Percentiles rank a stretch among this genome's conserved stretches.
Evolutionary conservation across 2,888 invertebrate species (phyloP).

Genomic region (Macaria notata): DNA sequence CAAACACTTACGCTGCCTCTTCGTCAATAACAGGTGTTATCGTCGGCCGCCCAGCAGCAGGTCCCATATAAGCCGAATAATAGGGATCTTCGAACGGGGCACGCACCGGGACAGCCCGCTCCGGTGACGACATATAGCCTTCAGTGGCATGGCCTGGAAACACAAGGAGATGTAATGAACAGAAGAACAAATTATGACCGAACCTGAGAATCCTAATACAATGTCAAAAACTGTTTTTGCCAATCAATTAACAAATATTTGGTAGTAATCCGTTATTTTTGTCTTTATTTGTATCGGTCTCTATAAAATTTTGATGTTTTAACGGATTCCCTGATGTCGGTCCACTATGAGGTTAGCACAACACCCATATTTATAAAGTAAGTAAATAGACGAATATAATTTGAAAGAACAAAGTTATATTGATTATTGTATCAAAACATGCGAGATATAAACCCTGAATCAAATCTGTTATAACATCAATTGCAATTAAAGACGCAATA

Average conservation of each 20-base stretch:
- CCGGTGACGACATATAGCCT: slow-evolving; percentile 95
- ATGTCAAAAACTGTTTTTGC: neutral
- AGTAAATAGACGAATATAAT: neutral
- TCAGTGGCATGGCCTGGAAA: slow-evolving; percentile 58
- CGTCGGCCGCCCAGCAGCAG: slow-evolving; percentile 84
- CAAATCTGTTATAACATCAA: too few species aligned
- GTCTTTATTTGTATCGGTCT: too few species aligned
- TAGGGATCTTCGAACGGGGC: slow-evolving; percentile 93
- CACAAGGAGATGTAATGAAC: neutral
- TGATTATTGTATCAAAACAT: too few species aligned
- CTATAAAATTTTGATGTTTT: neutral
- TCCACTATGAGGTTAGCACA: neutral
- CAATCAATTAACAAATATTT: neutral
- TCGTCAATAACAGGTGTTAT: slow-evolving; percentile 96
- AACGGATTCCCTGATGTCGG: slow-evolving; percentile 2
- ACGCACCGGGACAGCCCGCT: slow-evolving; percentile 85
- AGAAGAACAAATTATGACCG: neutral
- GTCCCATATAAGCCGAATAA: slow-evolving; percentile 89
- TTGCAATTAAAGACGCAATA: too few species aligned
- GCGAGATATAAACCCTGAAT: too few species aligned
- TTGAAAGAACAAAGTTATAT: too few species aligned
- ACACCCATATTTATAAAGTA: slow-evolving; percentile 2
- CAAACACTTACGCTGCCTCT: slow-evolving; percentile 87
- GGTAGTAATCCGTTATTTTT: too few species aligned
- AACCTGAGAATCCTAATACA: neutral